A percentile compares a stretch with the other conserved stretches of the same genome.
Conservation (phyloP, 2,888 invertebrate genomes). For the Gastrophysa polygoni region DNA sequence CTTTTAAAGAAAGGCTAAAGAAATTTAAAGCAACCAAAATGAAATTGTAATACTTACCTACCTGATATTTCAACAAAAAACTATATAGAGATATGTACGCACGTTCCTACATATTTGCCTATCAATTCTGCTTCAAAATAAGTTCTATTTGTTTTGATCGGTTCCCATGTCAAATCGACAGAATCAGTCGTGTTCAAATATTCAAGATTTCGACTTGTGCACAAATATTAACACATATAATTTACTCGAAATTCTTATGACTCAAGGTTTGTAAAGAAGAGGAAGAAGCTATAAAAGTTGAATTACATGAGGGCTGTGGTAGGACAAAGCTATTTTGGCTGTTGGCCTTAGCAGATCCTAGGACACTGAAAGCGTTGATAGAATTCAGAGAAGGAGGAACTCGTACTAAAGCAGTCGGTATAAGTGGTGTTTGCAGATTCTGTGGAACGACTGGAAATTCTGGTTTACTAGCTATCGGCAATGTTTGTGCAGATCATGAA, state of each 20-base stretch:
- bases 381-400: constrained; percentile 85
- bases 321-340: constrained; percentile 96
- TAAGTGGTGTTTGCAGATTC: constrained; percentile 82
- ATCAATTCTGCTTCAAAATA: too few relatives aligned
- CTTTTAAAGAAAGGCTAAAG: too few relatives aligned
- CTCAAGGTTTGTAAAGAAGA: constrained; percentile 89
- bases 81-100: too few relatives aligned
- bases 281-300: constrained; percentile 93
- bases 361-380: constrained; percentile 86
- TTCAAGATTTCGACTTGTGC: too few relatives aligned
- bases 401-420: constrained; percentile 55
- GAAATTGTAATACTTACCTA: too few relatives aligned
- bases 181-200: too few relatives aligned
- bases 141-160: too few relatives aligned
- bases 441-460: constrained; percentile 85
- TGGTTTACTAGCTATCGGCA: constrained; percentile 88
- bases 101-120: too few relatives aligned
- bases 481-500: constrained; percentile 92
- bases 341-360: constrained; percentile 87
- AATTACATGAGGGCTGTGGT: constrained; percentile 96
- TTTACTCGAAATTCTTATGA: constrained; percentile 17
- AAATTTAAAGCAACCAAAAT: too few relatives aligned
- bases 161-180: too few relatives aligned
- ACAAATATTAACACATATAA: too few relatives aligned
- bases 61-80: too few relatives aligned